Conservation (phyloP, 2,113 vertebrate genomes). For the Laterallus jamaicensis region DNA sequence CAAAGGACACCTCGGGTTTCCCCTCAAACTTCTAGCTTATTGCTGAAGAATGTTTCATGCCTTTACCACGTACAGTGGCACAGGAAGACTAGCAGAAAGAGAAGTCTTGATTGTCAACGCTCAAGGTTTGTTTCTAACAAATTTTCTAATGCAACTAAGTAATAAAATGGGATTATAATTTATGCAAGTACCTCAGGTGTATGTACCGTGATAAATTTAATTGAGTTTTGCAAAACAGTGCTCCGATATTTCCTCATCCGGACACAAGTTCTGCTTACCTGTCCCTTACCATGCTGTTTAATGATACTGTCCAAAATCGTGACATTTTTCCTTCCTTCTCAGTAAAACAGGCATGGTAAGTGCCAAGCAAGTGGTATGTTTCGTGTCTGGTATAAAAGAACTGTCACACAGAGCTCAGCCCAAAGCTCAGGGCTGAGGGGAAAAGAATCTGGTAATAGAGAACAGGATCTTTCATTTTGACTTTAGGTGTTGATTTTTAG, state of each 20-base stretch:
- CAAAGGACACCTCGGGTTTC: not conserved
- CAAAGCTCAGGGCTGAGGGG: not conserved
- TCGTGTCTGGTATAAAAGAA: not conserved
- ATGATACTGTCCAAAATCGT: not conserved
- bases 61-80: not conserved
- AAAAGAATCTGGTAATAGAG: not conserved
- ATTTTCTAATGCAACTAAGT: not conserved
- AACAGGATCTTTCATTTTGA: not conserved
- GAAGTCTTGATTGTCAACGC: not conserved
- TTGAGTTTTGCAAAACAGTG: not conserved
- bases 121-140: slow-evolving; percentile 48
- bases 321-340: not conserved
- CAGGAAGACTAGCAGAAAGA: not conserved
- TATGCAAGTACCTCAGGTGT: not conserved
- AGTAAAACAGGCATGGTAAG: not conserved
- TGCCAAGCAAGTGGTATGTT: not conserved
- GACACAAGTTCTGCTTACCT: not conserved
- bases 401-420: not conserved
- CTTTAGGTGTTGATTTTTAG: not conserved
- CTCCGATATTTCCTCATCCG: not conserved
- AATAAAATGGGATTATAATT: not conserved
- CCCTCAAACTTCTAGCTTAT: not conserved
- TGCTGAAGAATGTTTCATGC: not conserved
- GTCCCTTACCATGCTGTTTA: not conserved
- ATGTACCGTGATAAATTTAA: not conserved